Conservation (phyloP, 2,797 vertebrate species). For the Holocentrus rufus region DNA sequence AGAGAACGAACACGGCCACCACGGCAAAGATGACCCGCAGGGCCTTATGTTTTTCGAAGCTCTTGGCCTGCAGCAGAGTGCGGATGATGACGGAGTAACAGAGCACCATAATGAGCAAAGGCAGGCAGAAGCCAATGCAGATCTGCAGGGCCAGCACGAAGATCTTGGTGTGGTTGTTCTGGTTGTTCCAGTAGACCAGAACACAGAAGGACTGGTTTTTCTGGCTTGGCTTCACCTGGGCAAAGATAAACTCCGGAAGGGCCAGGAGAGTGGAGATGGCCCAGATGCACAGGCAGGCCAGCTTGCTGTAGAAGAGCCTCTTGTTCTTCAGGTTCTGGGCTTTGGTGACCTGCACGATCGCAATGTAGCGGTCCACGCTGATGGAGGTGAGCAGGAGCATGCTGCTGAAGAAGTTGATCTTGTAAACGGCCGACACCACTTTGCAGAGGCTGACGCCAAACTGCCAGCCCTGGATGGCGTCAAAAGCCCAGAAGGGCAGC, state of each 20-base stretch:
- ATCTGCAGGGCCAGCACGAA: slow-evolving; percentile 84
- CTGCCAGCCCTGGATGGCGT: slow-evolving; percentile 81
- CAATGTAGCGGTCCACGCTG: slow-evolving; percentile 91
- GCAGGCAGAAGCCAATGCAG: slow-evolving; percentile 87
- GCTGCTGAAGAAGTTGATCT: slow-evolving; percentile 91
- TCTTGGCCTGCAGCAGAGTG: slow-evolving; percentile 85
- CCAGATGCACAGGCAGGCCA: slow-evolving; percentile 85
- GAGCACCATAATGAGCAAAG: slow-evolving; percentile 84
- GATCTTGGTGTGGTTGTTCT: slow-evolving; percentile 77
- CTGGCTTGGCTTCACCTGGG: slow-evolving; percentile 65
- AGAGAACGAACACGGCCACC: slow-evolving; percentile 86
- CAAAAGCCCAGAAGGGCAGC: slow-evolving; percentile 89
- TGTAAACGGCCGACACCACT: slow-evolving; percentile 84
- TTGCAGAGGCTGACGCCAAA: slow-evolving; percentile 84
- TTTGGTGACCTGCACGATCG: slow-evolving; percentile 84
- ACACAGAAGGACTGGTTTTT: slow-evolving; percentile 64
- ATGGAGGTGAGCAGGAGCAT: slow-evolving; percentile 91
- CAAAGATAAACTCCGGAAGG: slow-evolving; percentile 88
- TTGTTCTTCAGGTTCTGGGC: slow-evolving; percentile 83
- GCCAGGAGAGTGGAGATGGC: slow-evolving; percentile 79
- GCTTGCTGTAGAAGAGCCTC: slow-evolving; percentile 83
- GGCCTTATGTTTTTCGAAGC: slow-evolving; percentile 89
- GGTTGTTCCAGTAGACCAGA: slow-evolving; percentile 73
- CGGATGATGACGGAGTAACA: slow-evolving; percentile 90
- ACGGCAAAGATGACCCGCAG: slow-evolving; percentile 86